Base-by-base conservation (phyloP, 2,797 vertebrate species). In the Phalanger gymnotis region DNA sequence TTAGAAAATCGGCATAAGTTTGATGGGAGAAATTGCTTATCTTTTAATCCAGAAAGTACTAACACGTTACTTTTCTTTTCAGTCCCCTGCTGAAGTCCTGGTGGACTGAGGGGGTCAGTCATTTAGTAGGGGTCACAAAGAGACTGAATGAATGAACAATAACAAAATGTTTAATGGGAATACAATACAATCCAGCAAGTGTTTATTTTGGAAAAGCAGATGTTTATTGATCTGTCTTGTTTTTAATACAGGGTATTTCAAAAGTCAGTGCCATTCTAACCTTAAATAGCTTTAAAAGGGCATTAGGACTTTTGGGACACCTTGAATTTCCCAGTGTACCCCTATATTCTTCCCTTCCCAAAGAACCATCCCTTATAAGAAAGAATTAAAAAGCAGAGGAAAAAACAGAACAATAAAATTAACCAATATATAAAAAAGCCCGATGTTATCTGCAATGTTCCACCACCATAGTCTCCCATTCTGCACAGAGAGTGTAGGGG, bases 71-170 rank as follows among this genome's bases (percentile, higher is more conserved):
- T 54, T 91, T 34, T n/a, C 61, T 91, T 14, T 52, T 53, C 61
- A 94, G 93, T 95, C 91, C 56, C 81, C 57, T 73, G 52, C 58
- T 56, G 94, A 95, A 96, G 54, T 92, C 94, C 56, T 96, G 92
- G 55, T n/a, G 93, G 52, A 95, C 92, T 81, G 90, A 66, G 57
- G 95, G 92, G n/a, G 91, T 95, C 47, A 6, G 25, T 95, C 90
- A 96, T 56, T 81, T 92, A 93, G 51, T 28, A 90, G 22, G 27
- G 22, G 54, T 95, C 94, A 61, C 87, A 95, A 14, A 61, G 61
- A 91, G 51, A 40, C 66, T 73, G 31, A 58, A 58, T 31, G 11
- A 66, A 13, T n/a, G 16, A 40, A 73, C 61, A 73, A 22, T 19
- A 40, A n/a, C 28, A 28, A 73, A 73, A 40, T 91, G 95, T 56